These are phyloP conservation scores for Selene dorsalis DNA, from an alignment of 2,797 vertebrate species.

Conservation along the genomic window DNA sequence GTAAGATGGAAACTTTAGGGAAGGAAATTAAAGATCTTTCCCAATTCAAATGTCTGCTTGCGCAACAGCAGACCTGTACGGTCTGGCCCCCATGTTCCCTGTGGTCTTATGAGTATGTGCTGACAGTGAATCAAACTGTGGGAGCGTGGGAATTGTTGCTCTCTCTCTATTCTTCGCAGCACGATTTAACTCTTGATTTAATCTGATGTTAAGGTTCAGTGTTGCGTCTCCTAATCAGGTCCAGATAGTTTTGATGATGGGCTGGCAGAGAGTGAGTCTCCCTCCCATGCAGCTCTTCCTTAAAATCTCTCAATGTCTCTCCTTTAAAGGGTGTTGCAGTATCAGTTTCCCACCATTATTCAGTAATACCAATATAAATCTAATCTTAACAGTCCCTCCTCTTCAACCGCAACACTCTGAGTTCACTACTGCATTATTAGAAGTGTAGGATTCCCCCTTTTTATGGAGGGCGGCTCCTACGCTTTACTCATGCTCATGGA, in stretches of 20 bases:
- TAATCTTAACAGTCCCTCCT: not conserved
- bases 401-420: not conserved
- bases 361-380: too few relatives aligned
- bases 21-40: not conserved
- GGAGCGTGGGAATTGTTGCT: not conserved
- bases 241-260: not conserved
- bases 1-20: not conserved
- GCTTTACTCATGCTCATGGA: not conserved
- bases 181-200: too few relatives aligned
- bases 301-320: too few relatives aligned
- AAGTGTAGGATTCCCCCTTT: not conserved
- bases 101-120: not conserved
- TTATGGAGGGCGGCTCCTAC: too few relatives aligned
- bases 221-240: not conserved
- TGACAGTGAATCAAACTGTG: not conserved
- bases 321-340: not conserved
- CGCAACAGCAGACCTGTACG: not conserved
- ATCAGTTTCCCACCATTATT: too few relatives aligned
- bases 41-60: not conserved
- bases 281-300: not conserved
- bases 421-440: not conserved
- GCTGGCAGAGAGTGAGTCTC: not conserved
- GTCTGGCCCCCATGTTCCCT: not conserved
- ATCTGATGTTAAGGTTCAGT: not conserved
- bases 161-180: not conserved